Base-by-base conservation (phyloP, 2,888 invertebrate genomes). In the Carpatolechia fugitivella region DNA sequence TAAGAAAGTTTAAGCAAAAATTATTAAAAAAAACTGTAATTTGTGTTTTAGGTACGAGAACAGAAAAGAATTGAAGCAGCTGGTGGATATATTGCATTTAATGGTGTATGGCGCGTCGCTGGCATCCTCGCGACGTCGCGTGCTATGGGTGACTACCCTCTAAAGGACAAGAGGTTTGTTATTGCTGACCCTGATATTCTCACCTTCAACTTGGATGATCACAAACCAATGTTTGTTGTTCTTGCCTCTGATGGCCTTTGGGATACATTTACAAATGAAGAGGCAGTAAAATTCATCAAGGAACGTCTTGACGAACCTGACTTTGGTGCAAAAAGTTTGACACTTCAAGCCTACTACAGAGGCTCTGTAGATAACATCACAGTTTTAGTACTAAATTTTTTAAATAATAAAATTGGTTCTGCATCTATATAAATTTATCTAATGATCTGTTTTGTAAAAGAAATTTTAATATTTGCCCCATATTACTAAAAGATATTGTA, bases 351-450 rank as follows among this genome's bases (percentile, higher is more conserved):
- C 11, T 97, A 96, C 82, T 95, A 96, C 73, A 93, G 97, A 68
- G 98, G 98, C 41, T 98, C 98, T 1, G 93, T 96, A 58, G 99
- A 99, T 89, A 99, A 99, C 85, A 98, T 99, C 57, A 98, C 98
- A 41, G 97, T 98, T 56, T 91, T 99, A 82, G 93, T 99, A 57
- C 95, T 98, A 58, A 95, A 96, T 83, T 95, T 98, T 72, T 90
- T 91, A 70, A 92, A 94, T 76, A 86, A 84, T 60, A 76, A 69
- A 66, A 70, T 80, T 50, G 63, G 78, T 55, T 64, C 72, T 56
- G 70, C 77, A 31, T 62, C 64, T 57, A 72, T 63, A 20, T 49
- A 46, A 46, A 35, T 4, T 20, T 18, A 0, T 29, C 24, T 29
- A 10, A 48, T 33, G 46, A 47, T 47, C 46, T 35, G 49, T 35